Conservation (phyloP, 2,888 invertebrate genomes). For the Ophion ellenae region DNA sequence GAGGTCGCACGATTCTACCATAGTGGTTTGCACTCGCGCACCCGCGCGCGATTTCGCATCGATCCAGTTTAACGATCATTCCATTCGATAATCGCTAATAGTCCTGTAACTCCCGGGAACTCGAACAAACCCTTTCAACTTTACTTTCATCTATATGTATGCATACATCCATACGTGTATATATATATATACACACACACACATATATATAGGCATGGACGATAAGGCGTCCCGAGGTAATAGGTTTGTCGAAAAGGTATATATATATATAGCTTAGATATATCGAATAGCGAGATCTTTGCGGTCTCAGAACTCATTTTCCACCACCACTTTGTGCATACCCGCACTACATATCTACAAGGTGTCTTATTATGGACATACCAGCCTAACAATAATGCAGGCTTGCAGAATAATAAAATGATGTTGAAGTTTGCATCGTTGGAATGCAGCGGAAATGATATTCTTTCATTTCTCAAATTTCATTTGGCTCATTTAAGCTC, state of each 20-base stretch:
- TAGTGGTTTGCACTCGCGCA: neutral
- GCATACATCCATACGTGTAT: neutral
- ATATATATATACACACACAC: neutral
- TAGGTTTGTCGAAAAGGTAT: neutral
- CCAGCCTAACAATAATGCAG: too few species aligned
- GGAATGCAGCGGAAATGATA: too few species aligned
- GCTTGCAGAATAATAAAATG: too few species aligned
- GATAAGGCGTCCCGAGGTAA: conserved; percentile 2
- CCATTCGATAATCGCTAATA: conserved; percentile 52
- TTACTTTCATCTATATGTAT: neutral
- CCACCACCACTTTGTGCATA: neutral
- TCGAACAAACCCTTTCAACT: conserved; percentile 13
- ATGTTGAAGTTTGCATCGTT: too few species aligned
- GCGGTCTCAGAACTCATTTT: neutral
- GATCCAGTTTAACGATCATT: conserved; percentile 64
- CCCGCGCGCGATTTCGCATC: conserved; percentile 23
- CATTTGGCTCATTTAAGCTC: too few species aligned
- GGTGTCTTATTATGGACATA: too few species aligned
- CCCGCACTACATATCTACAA: too few species aligned
- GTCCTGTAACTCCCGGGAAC: conserved; percentile 38
- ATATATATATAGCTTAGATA: neutral
- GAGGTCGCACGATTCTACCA: conserved; percentile 25
- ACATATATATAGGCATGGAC: neutral
- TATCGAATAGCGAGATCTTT: neutral
- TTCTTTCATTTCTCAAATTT: too few species aligned